Conservation (phyloP, 2,888 invertebrate genomes). For the Scaptomyza tumidula region DNA sequence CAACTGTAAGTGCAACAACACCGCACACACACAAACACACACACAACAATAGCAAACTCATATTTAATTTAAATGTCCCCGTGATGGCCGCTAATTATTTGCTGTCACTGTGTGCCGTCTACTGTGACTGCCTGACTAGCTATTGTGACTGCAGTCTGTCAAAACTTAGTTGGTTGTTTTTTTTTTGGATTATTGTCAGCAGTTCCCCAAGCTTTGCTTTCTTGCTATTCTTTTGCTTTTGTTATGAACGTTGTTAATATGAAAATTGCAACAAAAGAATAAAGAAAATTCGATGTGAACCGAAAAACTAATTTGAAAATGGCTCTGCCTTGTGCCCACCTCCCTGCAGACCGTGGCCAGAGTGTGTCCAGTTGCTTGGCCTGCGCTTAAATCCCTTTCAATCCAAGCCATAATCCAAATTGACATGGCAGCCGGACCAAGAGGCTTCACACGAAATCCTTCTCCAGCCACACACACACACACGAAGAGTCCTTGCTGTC, state of each 20-base stretch:
- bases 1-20: constrained; percentile 15
- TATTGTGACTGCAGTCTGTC: constrained; percentile 40
- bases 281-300: constrained; percentile 1
- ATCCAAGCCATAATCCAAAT: constrained; percentile 73
- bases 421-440: constrained; percentile 65
- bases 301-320: constrained; percentile 77
- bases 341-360: background rate
- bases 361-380: constrained; percentile 30
- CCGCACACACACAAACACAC: constrained; percentile 4
- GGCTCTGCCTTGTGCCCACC: constrained; percentile 42
- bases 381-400: constrained; percentile 67
- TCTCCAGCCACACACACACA: constrained; percentile 7
- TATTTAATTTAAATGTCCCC: constrained; percentile 71
- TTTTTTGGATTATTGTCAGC: constrained; percentile 29
- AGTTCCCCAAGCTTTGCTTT: constrained; percentile 41
- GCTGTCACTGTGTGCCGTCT: constrained; percentile 61
- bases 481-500: constrained; percentile 42
- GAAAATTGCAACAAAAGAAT: constrained; percentile 44
- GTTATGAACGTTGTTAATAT: constrained; percentile 41
- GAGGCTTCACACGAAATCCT: constrained; percentile 48
- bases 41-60: constrained; percentile 45
- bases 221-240: constrained; percentile 9
- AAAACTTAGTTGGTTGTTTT: constrained; percentile 13
- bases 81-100: constrained; percentile 70
- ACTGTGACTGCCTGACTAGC: constrained; percentile 38